Evolutionary conservation across 2,113 vertebrate species (phyloP).

Genomic region (Uria aalge): DNA sequence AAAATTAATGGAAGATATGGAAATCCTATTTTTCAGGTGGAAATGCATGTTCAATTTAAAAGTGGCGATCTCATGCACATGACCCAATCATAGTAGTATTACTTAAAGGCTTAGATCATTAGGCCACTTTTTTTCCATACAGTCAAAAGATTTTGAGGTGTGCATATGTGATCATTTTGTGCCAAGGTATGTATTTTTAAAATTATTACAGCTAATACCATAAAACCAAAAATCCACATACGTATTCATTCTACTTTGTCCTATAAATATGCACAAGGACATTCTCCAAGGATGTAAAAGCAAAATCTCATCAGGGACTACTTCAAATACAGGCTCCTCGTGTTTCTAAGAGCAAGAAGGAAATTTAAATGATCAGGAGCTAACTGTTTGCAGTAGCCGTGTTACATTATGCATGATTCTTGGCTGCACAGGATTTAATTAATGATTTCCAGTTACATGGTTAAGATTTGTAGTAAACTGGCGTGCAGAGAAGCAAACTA

Average conservation of each 20-base stretch:
- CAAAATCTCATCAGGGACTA: constrained; percentile 35
- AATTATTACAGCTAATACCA: neutral
- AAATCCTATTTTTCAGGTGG: neutral
- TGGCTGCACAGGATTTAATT: constrained; percentile 23
- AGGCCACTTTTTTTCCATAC: neutral
- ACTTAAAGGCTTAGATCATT: neutral
- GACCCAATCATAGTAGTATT: neutral
- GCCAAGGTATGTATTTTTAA: neutral
- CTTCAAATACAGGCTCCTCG: constrained; percentile 33
- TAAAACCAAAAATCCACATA: neutral
- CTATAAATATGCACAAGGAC: constrained; percentile 24
- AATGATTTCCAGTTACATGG: constrained; percentile 4
- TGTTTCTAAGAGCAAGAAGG: neutral
- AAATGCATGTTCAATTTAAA: neutral
- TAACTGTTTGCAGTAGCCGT: constrained; percentile 13
- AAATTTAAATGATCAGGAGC: constrained; percentile 23
- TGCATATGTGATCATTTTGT: neutral
- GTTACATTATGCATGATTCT: constrained; percentile 62
- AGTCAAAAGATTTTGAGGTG: neutral
- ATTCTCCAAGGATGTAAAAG: constrained; percentile 17
- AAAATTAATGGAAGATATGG: neutral
- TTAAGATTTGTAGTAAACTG: neutral
- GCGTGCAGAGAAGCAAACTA: neutral
- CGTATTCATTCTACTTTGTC: constrained; percentile 3
- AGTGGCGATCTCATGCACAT: neutral